Percentiles rank a stretch among this genome's conserved stretches.
Evolutionary conservation across 2,797 vertebrate species (phyloP).

Genomic region (Alectoris magna): DNA sequence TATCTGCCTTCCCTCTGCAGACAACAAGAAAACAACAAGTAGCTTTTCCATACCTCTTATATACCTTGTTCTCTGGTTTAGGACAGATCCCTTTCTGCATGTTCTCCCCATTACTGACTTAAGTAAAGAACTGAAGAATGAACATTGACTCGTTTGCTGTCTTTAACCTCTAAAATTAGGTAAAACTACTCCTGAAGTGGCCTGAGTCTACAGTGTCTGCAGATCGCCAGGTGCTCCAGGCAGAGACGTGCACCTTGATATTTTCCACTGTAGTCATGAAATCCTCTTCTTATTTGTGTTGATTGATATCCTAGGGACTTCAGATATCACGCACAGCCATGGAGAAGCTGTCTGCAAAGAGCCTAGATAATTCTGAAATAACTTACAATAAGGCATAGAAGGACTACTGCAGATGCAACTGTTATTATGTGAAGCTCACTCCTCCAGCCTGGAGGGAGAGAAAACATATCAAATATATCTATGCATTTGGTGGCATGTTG

Average conservation of each 20-base stretch:
- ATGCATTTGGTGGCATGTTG: background rate
- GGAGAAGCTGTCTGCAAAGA: background rate
- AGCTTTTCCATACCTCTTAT: background rate
- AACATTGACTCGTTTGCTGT: background rate
- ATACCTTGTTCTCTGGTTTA: background rate
- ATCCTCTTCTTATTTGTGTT: background rate
- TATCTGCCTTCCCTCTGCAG: background rate
- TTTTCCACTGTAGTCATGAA: background rate
- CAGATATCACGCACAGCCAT: background rate
- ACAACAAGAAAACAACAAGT: background rate
- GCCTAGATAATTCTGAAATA: slow-evolving; percentile 11
- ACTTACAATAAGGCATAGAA: background rate
- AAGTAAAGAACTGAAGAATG: background rate
- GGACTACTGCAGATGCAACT: background rate
- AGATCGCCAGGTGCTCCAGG: slow-evolving; percentile 4
- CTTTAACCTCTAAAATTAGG: slow-evolving; percentile 1
- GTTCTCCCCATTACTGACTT: background rate
- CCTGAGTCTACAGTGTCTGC: background rate
- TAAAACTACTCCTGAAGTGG: background rate
- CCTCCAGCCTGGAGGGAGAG: background rate
- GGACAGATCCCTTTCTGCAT: background rate
- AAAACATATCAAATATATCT: background rate
- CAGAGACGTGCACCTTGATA: background rate
- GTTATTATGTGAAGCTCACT: background rate
- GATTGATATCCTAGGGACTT: slow-evolving; percentile 16